phyloP scores from a whole-genome alignment of 2,888 invertebrate species.

The Agriotes lineatus region DNA sequence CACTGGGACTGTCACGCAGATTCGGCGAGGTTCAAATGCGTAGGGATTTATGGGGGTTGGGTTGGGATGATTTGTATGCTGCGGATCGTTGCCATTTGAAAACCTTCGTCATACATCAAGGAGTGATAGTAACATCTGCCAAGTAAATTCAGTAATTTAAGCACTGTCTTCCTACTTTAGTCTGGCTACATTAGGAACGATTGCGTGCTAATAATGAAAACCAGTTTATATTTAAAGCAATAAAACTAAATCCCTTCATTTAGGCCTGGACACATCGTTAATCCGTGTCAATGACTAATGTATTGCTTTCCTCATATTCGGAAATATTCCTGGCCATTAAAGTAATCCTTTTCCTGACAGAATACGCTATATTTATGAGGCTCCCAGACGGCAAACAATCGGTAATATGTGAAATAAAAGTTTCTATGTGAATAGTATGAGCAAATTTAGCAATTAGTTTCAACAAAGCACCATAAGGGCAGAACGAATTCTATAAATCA shows the following conservation, averaged over 20 bases:
- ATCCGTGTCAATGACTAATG: conserved; percentile 13
- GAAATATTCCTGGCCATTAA: conserved; percentile 25
- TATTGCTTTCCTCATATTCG: conserved; percentile 23
- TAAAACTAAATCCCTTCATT: conserved; percentile 5
- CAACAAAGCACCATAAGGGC: too few relatives aligned
- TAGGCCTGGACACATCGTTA: background rate
- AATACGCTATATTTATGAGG: background rate
- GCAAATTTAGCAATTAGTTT: conserved; percentile 15
- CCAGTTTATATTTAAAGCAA: background rate
- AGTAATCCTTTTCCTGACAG: conserved; percentile 30
- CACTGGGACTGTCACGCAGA: conserved; percentile 59
- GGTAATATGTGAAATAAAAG: background rate
- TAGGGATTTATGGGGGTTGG: conserved; percentile 53
- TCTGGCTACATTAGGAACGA: too few relatives aligned
- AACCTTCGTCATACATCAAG: conserved; percentile 46
- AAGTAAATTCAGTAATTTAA: background rate
- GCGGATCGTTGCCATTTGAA: conserved; percentile 38
- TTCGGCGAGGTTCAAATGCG: conserved; percentile 54
- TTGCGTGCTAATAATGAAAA: too few relatives aligned
- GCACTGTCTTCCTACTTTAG: too few relatives aligned
- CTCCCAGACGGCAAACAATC: background rate
- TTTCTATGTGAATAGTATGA: background rate
- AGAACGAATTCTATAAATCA: background rate
- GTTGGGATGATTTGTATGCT: conserved; percentile 42
- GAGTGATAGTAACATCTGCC: conserved; percentile 46